Evolutionary conservation across 2,888 invertebrate species (phyloP).

Genomic region (Acrocera orbiculus): DNA sequence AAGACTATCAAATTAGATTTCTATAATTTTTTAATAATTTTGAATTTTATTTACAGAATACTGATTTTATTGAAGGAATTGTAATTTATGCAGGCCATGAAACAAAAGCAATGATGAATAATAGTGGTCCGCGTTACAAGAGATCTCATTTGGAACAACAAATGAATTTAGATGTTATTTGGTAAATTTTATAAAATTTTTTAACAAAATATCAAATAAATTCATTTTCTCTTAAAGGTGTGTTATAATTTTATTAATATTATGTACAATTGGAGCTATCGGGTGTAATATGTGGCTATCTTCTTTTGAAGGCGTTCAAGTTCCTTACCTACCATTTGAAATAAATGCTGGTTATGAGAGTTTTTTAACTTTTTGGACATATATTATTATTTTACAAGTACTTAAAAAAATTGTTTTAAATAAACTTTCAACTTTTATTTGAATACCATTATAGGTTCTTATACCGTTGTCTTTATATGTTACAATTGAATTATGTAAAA

Average conservation of each 20-base stretch:
- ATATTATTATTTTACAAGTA: slow-evolving; percentile 85
- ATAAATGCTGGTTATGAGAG: slow-evolving; percentile 52
- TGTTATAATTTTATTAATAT: slow-evolving; percentile 71
- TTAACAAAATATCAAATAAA: background rate
- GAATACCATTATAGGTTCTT: slow-evolving; percentile 50
- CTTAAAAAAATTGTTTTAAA: background rate
- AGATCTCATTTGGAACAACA: slow-evolving; percentile 78
- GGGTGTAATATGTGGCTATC: slow-evolving; percentile 75
- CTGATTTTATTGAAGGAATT: slow-evolving; percentile 90
- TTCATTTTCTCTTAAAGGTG: slow-evolving; percentile 34
- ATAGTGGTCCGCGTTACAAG: slow-evolving; percentile 87
- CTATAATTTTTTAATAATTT: slow-evolving; percentile 1
- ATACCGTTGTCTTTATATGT: slow-evolving; percentile 94
- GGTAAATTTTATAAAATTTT: slow-evolving; percentile 47
- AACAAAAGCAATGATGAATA: slow-evolving; percentile 95
- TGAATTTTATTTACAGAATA: slow-evolving; percentile 48
- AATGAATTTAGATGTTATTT: slow-evolving; percentile 91
- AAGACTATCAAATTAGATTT: background rate
- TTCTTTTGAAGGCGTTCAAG: slow-evolving; percentile 32
- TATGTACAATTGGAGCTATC: slow-evolving; percentile 81
- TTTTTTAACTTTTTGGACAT: slow-evolving; percentile 84
- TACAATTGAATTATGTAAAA: slow-evolving; percentile 89
- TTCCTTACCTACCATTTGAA: slow-evolving; percentile 49
- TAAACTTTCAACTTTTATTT: slow-evolving; percentile 2
- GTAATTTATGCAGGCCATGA: slow-evolving; percentile 95